A percentile compares a stretch with the other conserved stretches of the same genome.
Conservation (phyloP, 2,888 invertebrate species). For the Gibbula magus region DNA sequence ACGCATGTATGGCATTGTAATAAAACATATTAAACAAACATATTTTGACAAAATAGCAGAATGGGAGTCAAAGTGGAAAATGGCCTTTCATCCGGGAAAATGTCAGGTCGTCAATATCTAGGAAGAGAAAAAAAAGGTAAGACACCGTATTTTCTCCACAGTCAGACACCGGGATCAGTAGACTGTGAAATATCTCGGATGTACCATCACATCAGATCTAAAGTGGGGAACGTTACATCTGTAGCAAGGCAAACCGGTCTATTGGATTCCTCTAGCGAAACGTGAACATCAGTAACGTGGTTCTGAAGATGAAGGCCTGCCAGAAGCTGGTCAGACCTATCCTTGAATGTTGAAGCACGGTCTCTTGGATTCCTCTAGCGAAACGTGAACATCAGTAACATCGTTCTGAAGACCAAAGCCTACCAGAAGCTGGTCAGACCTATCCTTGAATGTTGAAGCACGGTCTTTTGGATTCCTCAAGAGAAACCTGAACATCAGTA, state of each 20-base stretch:
- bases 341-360: slow-evolving; percentile 10
- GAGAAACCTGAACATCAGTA: neutral
- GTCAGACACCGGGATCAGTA: neutral
- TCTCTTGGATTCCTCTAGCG: neutral
- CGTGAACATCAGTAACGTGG: neutral
- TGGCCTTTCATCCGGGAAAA: slow-evolving; percentile 14
- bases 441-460: slow-evolving; percentile 9
- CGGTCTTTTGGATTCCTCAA: neutral
- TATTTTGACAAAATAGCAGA: neutral
- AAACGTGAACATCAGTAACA: slow-evolving; percentile 5
- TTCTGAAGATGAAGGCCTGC: neutral
- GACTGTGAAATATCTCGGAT: neutral
- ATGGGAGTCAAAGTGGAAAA: slow-evolving; percentile 5
- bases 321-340: neutral
- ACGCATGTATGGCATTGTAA: too few species aligned
- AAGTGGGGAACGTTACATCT: neutral
- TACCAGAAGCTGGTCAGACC: neutral
- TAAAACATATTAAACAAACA: too few species aligned
- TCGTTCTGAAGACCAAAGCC: neutral
- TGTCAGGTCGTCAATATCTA: neutral
- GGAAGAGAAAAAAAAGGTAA: neutral
- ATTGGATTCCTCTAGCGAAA: slow-evolving; percentile 2
- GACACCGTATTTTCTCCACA: neutral
- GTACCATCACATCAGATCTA: neutral
- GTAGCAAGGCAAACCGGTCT: neutral